These are phyloP conservation scores for Omphaloscelis lunosa DNA, from an alignment of 2,888 invertebrate species.

Conservation along the genomic window DNA sequence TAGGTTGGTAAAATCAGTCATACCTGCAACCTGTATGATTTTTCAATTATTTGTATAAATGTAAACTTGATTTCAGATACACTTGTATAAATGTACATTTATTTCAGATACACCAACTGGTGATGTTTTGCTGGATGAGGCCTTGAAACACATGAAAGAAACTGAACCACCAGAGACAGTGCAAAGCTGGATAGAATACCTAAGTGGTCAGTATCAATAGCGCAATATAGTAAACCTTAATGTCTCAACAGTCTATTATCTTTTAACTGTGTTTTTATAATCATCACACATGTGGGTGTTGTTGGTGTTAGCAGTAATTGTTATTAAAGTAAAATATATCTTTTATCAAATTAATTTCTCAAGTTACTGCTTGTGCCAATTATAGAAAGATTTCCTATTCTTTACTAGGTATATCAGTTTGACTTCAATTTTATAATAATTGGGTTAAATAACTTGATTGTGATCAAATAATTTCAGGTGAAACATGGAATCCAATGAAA, in stretches of 20 bases:
- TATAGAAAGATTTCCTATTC: not conserved
- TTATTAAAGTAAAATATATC: not conserved
- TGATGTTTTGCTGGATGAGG: constrained; percentile 98
- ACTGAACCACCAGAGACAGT: constrained; percentile 99
- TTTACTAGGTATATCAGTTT: not conserved
- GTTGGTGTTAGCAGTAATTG: not conserved
- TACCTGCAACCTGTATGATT: not conserved
- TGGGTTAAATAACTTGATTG: constrained; percentile 1
- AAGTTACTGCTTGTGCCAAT: not conserved
- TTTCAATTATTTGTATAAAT: constrained; percentile 3
- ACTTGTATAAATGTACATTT: constrained; percentile 74
- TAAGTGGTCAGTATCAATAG: constrained; percentile 94
- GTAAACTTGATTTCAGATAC: constrained; percentile 91
- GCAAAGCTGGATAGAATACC: constrained; percentile 99
- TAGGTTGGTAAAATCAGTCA: not conserved
- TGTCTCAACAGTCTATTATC: not conserved
- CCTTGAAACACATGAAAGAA: constrained; percentile 99
- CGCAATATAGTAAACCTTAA: not conserved
- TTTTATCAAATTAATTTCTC: not conserved
- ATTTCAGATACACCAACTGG: constrained; percentile 97
- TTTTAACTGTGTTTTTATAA: not conserved
- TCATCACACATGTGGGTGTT: not conserved
- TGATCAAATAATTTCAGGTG: constrained; percentile 91
- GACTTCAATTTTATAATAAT: not conserved
- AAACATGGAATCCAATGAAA: constrained; percentile 99